Conservation (phyloP, 2,888 invertebrate species). For the Tenthredo amoena region DNA sequence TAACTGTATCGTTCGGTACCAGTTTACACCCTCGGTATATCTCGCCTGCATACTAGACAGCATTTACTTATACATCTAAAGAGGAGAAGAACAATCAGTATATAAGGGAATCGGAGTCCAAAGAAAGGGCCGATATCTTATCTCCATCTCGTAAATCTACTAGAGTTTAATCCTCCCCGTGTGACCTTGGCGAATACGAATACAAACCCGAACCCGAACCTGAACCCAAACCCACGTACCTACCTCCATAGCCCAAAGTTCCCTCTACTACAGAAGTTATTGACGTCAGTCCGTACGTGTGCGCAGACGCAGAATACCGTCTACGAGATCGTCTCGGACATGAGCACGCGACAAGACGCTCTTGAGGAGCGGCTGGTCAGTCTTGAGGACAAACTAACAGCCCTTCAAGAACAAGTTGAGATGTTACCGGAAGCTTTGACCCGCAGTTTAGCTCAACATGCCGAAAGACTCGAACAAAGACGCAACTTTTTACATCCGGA, state of each 20-base stretch:
- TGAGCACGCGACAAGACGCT: constrained; percentile 95
- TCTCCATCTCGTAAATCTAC: constrained; percentile 40
- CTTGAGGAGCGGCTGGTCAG: constrained; percentile 95
- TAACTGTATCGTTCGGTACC: background rate
- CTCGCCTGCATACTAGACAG: background rate
- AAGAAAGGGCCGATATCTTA: constrained; percentile 21
- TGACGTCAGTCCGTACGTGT: constrained; percentile 38
- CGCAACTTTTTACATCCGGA: constrained; percentile 94
- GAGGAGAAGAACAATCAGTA: constrained; percentile 10
- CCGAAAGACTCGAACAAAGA: constrained; percentile 89
- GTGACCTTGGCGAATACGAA: constrained; percentile 42
- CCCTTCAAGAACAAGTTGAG: constrained; percentile 93
- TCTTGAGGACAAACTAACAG: constrained; percentile 94
- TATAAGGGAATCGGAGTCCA: background rate
- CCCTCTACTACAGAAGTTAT: constrained; percentile 33
- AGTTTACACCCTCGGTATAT: background rate
- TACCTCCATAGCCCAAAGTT: constrained; percentile 6
- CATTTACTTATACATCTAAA: background rate
- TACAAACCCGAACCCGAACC: background rate
- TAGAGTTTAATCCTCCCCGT: constrained; percentile 35
- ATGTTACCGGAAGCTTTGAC: constrained; percentile 91
- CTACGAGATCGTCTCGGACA: constrained; percentile 98
- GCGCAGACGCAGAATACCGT: constrained; percentile 97
- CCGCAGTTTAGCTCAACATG: constrained; percentile 86
- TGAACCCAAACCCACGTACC: background rate